Evolutionary conservation across 2,888 invertebrate genomes (phyloP).

Genomic region (Patella depressa): DNA sequence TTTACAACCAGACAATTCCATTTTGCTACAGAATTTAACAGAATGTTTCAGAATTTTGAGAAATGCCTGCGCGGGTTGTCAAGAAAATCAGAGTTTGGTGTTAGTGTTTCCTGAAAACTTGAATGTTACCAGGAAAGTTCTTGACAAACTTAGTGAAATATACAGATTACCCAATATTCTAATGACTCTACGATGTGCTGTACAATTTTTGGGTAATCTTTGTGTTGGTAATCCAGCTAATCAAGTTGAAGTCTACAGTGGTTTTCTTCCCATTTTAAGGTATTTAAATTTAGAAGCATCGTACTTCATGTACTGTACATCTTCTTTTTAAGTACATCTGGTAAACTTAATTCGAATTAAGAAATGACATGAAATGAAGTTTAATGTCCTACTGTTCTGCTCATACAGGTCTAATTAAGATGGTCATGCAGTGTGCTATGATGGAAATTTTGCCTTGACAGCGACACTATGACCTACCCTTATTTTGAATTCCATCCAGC

Average conservation of each 20-base stretch:
- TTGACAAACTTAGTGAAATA: background rate
- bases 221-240: conserved; percentile 42
- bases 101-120: background rate
- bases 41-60: conserved; percentile 45
- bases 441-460: no score
- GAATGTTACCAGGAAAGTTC: background rate
- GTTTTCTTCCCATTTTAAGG: conserved; percentile 38
- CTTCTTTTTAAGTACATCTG: no score
- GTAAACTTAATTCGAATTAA: no score
- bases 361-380: no score
- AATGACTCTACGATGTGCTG: conserved; percentile 40
- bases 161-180: background rate
- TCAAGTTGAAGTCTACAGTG: conserved; percentile 40
- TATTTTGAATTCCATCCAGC: no score
- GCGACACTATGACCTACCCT: no score
- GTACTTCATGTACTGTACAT: no score
- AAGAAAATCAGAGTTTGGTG: conserved; percentile 35
- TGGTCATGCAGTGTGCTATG: no score
- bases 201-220: conserved; percentile 56
- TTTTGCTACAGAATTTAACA: conserved; percentile 24
- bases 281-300: conserved; percentile 10
- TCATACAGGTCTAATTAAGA: no score
- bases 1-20: no score
- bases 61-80: conserved; percentile 46
- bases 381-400: no score